These are phyloP conservation scores for Lissocephala sabroskyi DNA, from an alignment of 2,888 invertebrate species.

Conservation along the genomic window DNA sequence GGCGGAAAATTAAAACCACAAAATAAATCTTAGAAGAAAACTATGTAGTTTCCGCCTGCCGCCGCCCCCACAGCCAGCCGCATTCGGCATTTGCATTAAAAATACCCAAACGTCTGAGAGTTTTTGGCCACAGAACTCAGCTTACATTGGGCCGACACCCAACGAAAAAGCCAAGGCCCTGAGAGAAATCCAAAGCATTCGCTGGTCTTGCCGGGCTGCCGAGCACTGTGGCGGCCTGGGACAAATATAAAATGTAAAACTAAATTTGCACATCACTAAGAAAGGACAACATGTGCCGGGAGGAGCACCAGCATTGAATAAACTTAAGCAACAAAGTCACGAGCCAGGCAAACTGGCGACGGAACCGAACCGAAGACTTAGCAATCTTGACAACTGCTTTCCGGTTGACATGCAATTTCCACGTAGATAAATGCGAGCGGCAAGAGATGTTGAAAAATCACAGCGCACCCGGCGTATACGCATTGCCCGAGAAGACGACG, in stretches of 20 bases:
- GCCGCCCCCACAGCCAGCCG: constrained; percentile 38
- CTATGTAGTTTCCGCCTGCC: constrained; percentile 40
- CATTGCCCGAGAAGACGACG: no score
- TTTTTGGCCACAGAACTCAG: constrained; percentile 17
- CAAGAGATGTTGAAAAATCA: constrained; percentile 5
- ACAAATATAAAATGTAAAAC: constrained; percentile 61
- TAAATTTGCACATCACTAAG: constrained; percentile 53
- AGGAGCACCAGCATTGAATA: constrained; percentile 18
- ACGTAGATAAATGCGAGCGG: constrained; percentile 53
- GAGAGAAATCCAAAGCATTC: no score
- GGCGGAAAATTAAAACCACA: constrained; percentile 56
- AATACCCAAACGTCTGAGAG: constrained; percentile 50
- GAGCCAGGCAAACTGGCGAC: constrained; percentile 23
- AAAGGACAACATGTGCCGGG: constrained; percentile 38
- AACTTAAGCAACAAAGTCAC: constrained; percentile 9
- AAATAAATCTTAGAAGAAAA: constrained; percentile 49
- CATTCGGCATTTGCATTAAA: constrained; percentile 57
- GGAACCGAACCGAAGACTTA: constrained; percentile 69
- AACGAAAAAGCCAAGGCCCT: no score
- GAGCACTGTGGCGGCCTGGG: no score
- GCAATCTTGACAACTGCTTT: constrained; percentile 72
- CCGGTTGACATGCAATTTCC: constrained; percentile 72
- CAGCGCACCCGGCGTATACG: neutral
- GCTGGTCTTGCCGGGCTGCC: no score
- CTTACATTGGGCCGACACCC: constrained; percentile 1